Conservation (phyloP, 2,113 vertebrate species). For the Neomonachus schauinslandi region DNA sequence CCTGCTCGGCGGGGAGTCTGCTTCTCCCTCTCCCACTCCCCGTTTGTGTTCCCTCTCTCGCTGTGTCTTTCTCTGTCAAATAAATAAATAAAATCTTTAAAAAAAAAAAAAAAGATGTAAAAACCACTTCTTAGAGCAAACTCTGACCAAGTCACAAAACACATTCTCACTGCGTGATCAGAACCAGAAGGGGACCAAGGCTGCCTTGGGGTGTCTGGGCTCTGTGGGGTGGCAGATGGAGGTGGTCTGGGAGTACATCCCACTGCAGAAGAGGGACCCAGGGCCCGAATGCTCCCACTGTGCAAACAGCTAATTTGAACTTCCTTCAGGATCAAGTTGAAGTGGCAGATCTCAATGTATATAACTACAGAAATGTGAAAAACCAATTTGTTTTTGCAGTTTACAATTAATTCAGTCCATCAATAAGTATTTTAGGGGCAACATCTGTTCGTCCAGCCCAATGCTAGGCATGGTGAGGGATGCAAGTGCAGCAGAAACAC, state of each 20-base stretch:
- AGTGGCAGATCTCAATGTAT: neutral
- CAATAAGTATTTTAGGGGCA: neutral
- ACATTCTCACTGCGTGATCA: rapidly evolving
- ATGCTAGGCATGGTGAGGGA: neutral
- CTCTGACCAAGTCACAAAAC: neutral
- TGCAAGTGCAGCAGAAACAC: neutral
- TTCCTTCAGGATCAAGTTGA: neutral
- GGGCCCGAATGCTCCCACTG: neutral
- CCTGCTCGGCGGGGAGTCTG: too few relatives aligned
- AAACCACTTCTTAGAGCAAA: neutral
- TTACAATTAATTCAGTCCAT: neutral
- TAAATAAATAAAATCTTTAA: too few relatives aligned
- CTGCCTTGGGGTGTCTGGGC: neutral
- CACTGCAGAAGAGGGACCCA: neutral
- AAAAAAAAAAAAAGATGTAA: too few relatives aligned
- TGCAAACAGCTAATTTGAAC: neutral
- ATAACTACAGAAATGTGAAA: neutral
- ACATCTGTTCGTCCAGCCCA: neutral
- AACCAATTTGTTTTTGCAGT: neutral
- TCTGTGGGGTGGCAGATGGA: neutral
- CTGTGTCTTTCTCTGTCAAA: too few relatives aligned
- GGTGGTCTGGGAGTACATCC: neutral
- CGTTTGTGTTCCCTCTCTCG: too few relatives aligned
- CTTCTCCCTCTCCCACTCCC: too few relatives aligned
- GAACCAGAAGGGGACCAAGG: neutral